A percentile compares a stretch with the other conserved stretches of the same genome.
Conservation (phyloP, 1,140 invertebrate genomes). For the Lerema accius region DNA sequence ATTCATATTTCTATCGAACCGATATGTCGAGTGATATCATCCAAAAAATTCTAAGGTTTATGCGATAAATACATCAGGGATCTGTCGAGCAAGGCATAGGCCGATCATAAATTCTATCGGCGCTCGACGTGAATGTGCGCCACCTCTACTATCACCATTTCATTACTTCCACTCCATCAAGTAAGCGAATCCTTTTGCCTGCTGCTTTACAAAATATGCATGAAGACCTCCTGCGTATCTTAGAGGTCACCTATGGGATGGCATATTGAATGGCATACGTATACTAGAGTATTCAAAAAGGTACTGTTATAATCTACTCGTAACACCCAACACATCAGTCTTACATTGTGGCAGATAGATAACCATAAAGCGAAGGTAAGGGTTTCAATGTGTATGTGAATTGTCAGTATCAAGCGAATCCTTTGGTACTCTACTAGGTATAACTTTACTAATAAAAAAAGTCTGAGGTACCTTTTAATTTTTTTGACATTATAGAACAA, state of each 20-base stretch:
- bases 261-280: too few species aligned
- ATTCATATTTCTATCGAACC: neutral
- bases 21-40: neutral
- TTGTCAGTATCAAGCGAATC: too few species aligned
- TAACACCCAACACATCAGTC: too few species aligned
- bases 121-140: neutral
- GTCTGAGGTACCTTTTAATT: too few species aligned
- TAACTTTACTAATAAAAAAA: too few species aligned
- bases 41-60: neutral
- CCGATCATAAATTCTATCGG: neutral
- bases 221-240: neutral
- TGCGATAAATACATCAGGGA: neutral
- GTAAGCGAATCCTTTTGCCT: neutral
- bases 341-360: too few species aligned
- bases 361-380: too few species aligned
- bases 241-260: neutral
- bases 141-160: neutral
- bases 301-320: too few species aligned
- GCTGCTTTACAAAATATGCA: neutral
- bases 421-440: too few species aligned
- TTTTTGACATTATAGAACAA: too few species aligned
- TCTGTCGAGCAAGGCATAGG: neutral
- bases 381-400: too few species aligned
- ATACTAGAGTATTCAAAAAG: too few species aligned
- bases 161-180: neutral